phyloP scores from a whole-genome alignment of 2,113 vertebrate species.

The Gallinago paraguaiae region DNA sequence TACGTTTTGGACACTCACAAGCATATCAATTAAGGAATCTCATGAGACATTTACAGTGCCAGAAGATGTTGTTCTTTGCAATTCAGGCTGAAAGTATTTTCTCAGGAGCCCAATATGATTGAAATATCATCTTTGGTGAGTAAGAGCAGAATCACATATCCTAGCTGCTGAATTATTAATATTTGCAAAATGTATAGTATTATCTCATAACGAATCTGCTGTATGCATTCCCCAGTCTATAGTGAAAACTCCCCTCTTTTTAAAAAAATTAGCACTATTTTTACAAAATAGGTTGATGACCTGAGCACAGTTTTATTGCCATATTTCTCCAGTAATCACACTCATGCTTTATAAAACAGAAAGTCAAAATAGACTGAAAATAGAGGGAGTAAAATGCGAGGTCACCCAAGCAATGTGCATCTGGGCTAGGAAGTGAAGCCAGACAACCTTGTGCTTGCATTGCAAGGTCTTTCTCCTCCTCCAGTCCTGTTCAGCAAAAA shows the following conservation, averaged over 20 bases:
- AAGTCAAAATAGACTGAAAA: neutral
- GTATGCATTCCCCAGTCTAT: neutral
- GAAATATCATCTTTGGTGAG: constrained; percentile 43
- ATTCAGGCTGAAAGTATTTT: constrained; percentile 62
- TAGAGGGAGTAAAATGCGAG: neutral
- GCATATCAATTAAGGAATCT: constrained; percentile 63
- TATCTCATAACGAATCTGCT: neutral
- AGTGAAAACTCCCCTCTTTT: neutral
- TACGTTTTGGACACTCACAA: constrained; percentile 37
- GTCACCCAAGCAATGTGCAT: neutral
- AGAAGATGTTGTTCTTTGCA: constrained; percentile 31
- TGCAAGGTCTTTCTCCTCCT: constrained; percentile 24
- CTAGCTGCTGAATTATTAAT: constrained; percentile 25
- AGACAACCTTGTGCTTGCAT: neutral
- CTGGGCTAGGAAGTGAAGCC: neutral
- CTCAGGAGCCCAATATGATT: constrained; percentile 40
- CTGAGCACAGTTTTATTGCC: neutral
- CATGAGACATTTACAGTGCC: constrained; percentile 21
- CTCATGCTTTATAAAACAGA: neutral
- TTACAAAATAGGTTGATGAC: neutral
- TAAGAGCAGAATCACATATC: constrained; percentile 28
- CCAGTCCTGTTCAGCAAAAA: neutral
- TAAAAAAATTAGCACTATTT: neutral
- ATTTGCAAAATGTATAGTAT: constrained; percentile 1
- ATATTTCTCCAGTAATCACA: neutral